These are phyloP conservation scores for Tineola bisselliella DNA, from an alignment of 2,888 invertebrate species.

Conservation along the genomic window DNA sequence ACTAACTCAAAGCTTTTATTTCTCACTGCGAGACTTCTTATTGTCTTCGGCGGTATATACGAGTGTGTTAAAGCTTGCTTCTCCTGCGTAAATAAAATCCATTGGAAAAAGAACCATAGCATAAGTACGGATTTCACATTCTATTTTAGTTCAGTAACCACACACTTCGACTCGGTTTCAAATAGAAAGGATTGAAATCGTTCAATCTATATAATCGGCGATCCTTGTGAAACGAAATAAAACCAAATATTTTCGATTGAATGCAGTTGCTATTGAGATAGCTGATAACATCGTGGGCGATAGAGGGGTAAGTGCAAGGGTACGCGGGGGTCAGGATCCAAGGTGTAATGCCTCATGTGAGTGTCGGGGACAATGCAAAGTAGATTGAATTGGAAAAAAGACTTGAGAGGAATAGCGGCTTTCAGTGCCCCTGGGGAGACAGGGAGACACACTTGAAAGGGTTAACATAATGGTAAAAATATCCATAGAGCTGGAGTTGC, in stretches of 20 bases:
- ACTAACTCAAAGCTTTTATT: conserved; percentile 68
- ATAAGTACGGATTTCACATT: not conserved
- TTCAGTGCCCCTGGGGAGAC: conserved; percentile 49
- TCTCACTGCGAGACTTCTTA: conserved; percentile 62
- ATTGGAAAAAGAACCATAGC: conserved; percentile 20
- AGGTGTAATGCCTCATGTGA: conserved; percentile 66
- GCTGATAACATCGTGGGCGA: not conserved
- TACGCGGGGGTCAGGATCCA: conserved; percentile 25
- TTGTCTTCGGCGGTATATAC: conserved; percentile 64
- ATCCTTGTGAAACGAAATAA: conserved; percentile 7
- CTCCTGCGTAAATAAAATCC: conserved; percentile 67
- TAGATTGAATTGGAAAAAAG: conserved; percentile 68
- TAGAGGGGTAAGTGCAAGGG: conserved; percentile 22
- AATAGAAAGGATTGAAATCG: conserved; percentile 4
- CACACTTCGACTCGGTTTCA: conserved; percentile 3
- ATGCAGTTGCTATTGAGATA: not conserved
- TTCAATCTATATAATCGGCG: not conserved
- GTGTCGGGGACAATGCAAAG: conserved; percentile 64
- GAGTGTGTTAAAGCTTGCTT: conserved; percentile 65
- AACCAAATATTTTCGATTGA: conserved; percentile 1
- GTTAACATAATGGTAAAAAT: conserved; percentile 1
- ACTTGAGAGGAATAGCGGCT: conserved; percentile 52
- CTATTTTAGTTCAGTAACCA: not conserved
- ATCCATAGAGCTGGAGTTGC: not conserved
- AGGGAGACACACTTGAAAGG: conserved; percentile 22